Base-by-base conservation (phyloP, 2,888 invertebrate genomes). In the Oxystoma pomonae region DNA sequence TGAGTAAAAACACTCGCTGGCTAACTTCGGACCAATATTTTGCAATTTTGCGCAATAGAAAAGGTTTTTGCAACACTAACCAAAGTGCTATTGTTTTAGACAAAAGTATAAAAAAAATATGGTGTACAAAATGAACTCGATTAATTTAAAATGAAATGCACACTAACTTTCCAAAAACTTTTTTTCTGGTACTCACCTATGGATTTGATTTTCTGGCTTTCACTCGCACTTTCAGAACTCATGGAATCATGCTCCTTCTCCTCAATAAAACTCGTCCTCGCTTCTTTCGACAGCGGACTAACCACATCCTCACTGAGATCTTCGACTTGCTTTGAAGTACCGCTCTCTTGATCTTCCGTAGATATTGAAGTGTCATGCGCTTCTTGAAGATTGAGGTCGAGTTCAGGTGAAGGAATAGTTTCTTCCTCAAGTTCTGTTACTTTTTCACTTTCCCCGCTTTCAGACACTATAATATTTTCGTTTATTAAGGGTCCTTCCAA, bases 221-320 rank as follows among this genome's bases (percentile, higher is more conserved):
- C 61, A 51, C 63, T 57, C 7, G 58, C 62, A n/a, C 57, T 62
- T 12, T 67, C 16, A 16, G 62, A 64, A 7, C 68, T 67, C 17
- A 67, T 22, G 0, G 68, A 69, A 67, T 69, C 68, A 12, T 67
- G 66, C 55, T 69, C 70, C 52, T 70, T 67, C 57, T 70, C 70
- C 55, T 69, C 68, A 35, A 62, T 62, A 3, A 62, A 63, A 55
- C 65, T 66, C 16, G 63, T 67, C n/a, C 67, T 68, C 55, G 70
- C 68, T 20, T 68, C 69, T 21, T 60, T 65, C 2, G 60, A 52
- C 17, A 59, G 60, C 1, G 65, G 18, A 5, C 35, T 35, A 35
- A 35, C 12, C 3, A 3, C 35, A 35, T 35, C 35, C 12, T 35
- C 35, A 35, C 5, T 35, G 3, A 35, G 12, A 1, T 58, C 58